These are phyloP conservation scores for Agrochola macilenta DNA, from an alignment of 2,888 invertebrate genomes.

Conservation along the genomic window DNA sequence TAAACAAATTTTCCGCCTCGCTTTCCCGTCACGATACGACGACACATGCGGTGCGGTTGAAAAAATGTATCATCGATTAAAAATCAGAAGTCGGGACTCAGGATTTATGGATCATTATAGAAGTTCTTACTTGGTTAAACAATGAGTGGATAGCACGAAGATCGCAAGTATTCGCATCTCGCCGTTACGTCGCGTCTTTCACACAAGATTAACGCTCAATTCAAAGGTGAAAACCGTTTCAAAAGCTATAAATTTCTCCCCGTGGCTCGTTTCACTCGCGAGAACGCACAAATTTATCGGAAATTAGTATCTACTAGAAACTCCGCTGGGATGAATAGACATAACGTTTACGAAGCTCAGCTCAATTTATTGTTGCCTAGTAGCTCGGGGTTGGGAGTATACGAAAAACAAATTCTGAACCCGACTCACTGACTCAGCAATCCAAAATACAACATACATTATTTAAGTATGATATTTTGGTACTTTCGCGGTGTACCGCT, in stretches of 20 bases:
- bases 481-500: conserved; percentile 44
- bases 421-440: conserved; percentile 46
- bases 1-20: conserved; percentile 64
- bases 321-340: conserved; percentile 76
- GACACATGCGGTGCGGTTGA: conserved; percentile 39
- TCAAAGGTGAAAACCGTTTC: conserved; percentile 87
- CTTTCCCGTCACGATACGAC: conserved; percentile 53
- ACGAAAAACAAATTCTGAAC: conserved; percentile 45
- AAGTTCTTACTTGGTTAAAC: conserved; percentile 54
- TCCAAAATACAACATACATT: conserved; percentile 41
- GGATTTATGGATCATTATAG: conserved; percentile 38
- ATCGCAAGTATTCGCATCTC: conserved; percentile 76
- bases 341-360: conserved; percentile 68
- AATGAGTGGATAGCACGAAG: conserved; percentile 58
- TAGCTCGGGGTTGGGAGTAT: conserved; percentile 29
- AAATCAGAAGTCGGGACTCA: conserved; percentile 37
- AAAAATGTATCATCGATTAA: conserved; percentile 58
- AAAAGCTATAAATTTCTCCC: conserved; percentile 86
- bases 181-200: conserved; percentile 81
- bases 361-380: conserved; percentile 61
- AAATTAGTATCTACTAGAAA: conserved; percentile 85
- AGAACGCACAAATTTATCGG: conserved; percentile 88
- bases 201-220: conserved; percentile 89
- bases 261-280: conserved; percentile 85
- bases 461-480: conserved; percentile 40